Percentiles rank a stretch among this genome's conserved stretches.
phyloP scores from a whole-genome alignment of 2,888 invertebrate species.

The Lapara coniferarum region DNA sequence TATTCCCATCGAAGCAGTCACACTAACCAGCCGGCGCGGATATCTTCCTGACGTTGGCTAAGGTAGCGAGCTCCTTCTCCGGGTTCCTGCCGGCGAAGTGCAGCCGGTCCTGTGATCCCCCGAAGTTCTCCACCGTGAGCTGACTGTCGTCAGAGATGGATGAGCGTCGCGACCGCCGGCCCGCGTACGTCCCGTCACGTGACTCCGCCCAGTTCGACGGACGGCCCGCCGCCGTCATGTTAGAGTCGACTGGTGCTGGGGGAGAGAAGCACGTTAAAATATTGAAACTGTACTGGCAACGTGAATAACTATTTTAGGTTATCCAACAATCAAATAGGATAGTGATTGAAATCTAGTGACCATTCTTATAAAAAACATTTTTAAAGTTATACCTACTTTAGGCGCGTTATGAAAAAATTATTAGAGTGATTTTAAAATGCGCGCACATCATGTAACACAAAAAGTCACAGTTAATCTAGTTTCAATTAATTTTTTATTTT shows the following conservation, averaged over 20 bases:
- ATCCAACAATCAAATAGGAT: no score
- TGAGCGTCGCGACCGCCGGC: conserved; percentile 92
- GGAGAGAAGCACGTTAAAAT: no score
- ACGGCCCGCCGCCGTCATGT: conserved; percentile 87
- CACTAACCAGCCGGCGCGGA: conserved; percentile 77
- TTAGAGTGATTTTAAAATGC: no score
- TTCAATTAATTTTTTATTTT: no score
- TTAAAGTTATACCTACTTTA: no score
- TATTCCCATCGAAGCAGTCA: background rate
- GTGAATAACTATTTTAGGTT: no score
- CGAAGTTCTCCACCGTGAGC: conserved; percentile 96
- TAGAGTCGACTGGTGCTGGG: background rate
- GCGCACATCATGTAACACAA: no score
- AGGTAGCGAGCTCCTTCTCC: conserved; percentile 87
- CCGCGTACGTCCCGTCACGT: conserved; percentile 85
- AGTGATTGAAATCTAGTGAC: no score
- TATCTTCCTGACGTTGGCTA: conserved; percentile 73
- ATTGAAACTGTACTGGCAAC: no score
- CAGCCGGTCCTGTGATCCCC: conserved; percentile 94
- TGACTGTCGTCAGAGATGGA: conserved; percentile 93
- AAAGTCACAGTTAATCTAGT: no score
- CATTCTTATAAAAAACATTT: no score
- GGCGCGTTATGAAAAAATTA: no score
- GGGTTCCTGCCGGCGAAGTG: conserved; percentile 93
- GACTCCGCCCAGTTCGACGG: conserved; percentile 93